Percentiles rank a stretch among this genome's conserved stretches.
phyloP scores from a whole-genome alignment of 1,140 invertebrate genomes.

The Pararge aegeria region DNA sequence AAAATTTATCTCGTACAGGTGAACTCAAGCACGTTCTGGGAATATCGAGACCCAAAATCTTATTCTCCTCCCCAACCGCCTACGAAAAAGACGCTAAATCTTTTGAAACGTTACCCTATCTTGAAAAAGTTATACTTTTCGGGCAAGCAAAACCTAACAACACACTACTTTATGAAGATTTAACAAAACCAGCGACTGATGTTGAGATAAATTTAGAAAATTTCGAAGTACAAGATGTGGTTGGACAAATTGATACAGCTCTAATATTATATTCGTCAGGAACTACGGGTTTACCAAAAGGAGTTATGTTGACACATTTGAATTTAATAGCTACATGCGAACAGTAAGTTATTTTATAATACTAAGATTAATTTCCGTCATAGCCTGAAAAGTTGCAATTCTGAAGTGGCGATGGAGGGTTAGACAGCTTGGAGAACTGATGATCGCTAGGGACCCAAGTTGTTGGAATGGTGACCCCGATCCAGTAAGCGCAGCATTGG shows the following conservation, averaged over 20 bases:
- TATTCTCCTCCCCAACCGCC: constrained; percentile 56
- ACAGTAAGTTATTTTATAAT: constrained; percentile 31
- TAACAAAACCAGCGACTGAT: constrained; percentile 19
- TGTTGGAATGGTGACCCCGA: too few species aligned
- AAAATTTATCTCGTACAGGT: constrained; percentile 37
- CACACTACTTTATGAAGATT: constrained; percentile 33
- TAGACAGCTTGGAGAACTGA: too few species aligned
- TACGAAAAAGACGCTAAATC: constrained; percentile 38
- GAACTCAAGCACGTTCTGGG: constrained; percentile 74
- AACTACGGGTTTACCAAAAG: constrained; percentile 89
- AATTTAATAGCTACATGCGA: constrained; percentile 73
- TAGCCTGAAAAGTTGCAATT: too few species aligned
- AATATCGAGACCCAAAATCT: constrained; percentile 75
- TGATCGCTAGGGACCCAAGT: too few species aligned
- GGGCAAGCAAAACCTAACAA: constrained; percentile 32
- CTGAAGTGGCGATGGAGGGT: too few species aligned
- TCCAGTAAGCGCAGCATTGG: too few species aligned
- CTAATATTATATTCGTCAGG: constrained; percentile 83
- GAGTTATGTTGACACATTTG: constrained; percentile 85
- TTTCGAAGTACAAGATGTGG: constrained; percentile 49
- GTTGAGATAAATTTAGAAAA: constrained; percentile 23
- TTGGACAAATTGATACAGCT: constrained; percentile 54
- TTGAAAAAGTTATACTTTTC: constrained; percentile 38
- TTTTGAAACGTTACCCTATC: constrained; percentile 26
- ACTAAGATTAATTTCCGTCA: constrained; percentile 7